Conservation (phyloP, 2,113 vertebrate species). For the Nothobranchius kuhntae region DNA sequence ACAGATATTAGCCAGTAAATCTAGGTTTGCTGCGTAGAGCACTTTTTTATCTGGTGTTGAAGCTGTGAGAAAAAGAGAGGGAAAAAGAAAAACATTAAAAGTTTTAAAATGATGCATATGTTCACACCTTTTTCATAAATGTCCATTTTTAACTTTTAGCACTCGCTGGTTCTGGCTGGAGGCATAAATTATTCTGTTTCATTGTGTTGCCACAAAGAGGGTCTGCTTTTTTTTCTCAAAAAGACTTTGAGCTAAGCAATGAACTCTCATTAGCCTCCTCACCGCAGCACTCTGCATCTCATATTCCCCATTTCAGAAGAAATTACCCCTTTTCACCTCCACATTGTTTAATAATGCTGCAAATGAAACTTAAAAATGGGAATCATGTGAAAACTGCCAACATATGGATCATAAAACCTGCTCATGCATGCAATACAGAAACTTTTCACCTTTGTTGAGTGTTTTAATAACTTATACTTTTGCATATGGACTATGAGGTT, state of each 20-base stretch:
- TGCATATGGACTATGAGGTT: not conserved
- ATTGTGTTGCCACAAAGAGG: constrained; percentile 51
- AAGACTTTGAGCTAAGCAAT: constrained; percentile 38
- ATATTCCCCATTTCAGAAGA: constrained; percentile 51
- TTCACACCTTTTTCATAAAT: constrained; percentile 41
- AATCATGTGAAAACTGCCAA: constrained; percentile 1
- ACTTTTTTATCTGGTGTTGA: constrained; percentile 40
- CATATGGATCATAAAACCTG: constrained; percentile 5
- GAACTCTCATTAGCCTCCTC: constrained; percentile 67
- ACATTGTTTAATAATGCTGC: constrained; percentile 34
- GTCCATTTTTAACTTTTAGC: constrained; percentile 41
- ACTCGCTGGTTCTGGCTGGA: constrained; percentile 24
- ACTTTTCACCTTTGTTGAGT: constrained; percentile 14
- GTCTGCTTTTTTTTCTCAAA: constrained; percentile 13
- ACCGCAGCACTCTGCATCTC: constrained; percentile 48
- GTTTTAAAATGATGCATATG: constrained; percentile 11
- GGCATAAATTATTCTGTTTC: constrained; percentile 67
- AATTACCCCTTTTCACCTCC: constrained; percentile 54
- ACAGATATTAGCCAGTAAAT: constrained; percentile 53
- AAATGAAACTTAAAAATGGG: constrained; percentile 39
- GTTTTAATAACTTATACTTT: constrained; percentile 7
- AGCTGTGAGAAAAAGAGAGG: constrained; percentile 28
- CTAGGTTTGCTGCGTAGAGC: constrained; percentile 38
- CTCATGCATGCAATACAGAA: not conserved
- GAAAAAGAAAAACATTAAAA: constrained; percentile 25